Evolutionary conservation across 1,140 invertebrate species (phyloP).

Genomic region (Ericerus pela): DNA sequence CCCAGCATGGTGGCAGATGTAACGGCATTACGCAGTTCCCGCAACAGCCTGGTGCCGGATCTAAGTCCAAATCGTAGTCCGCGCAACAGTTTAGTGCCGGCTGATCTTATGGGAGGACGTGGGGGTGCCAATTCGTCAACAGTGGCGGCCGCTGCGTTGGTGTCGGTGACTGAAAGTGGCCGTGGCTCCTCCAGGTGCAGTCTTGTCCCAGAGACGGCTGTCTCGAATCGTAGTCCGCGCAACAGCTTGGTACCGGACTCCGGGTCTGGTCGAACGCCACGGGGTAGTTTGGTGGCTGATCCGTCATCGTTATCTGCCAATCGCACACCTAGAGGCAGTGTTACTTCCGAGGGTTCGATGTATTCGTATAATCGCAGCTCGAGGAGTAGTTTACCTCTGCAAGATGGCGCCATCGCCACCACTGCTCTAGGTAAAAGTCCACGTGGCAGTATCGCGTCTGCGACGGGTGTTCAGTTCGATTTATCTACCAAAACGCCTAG

Average conservation of each 20-base stretch:
- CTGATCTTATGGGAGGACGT: slow-evolving; percentile 9
- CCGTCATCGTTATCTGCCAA: slow-evolving; percentile 17
- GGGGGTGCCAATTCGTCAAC: not conserved
- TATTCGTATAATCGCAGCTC: slow-evolving; percentile 25
- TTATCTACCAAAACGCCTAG: slow-evolving; percentile 38
- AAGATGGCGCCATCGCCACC: slow-evolving; percentile 14
- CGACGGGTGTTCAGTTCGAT: slow-evolving; percentile 36
- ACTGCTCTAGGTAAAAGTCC: slow-evolving; percentile 31
- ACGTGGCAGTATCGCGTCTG: slow-evolving; percentile 42
- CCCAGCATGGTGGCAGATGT: slow-evolving; percentile 2
- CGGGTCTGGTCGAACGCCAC: slow-evolving; percentile 26
- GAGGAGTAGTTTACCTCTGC: slow-evolving; percentile 20
- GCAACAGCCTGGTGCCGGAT: slow-evolving; percentile 34
- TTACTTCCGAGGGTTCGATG: slow-evolving; percentile 29
- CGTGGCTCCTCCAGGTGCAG: slow-evolving; percentile 32
- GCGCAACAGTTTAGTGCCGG: slow-evolving; percentile 43
- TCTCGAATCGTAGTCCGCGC: slow-evolving; percentile 38
- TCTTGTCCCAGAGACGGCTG: slow-evolving; percentile 35
- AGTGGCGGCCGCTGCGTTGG: slow-evolving; percentile 38
- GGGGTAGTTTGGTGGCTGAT: slow-evolving; percentile 20
- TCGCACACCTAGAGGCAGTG: slow-evolving; percentile 36
- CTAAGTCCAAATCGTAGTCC: slow-evolving; percentile 33
- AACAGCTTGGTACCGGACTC: slow-evolving; percentile 40
- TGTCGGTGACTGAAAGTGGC: slow-evolving; percentile 27
- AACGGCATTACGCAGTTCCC: slow-evolving; percentile 25